Conservation (phyloP, 2,797 vertebrate genomes). For the Intellagama lesueurii region DNA sequence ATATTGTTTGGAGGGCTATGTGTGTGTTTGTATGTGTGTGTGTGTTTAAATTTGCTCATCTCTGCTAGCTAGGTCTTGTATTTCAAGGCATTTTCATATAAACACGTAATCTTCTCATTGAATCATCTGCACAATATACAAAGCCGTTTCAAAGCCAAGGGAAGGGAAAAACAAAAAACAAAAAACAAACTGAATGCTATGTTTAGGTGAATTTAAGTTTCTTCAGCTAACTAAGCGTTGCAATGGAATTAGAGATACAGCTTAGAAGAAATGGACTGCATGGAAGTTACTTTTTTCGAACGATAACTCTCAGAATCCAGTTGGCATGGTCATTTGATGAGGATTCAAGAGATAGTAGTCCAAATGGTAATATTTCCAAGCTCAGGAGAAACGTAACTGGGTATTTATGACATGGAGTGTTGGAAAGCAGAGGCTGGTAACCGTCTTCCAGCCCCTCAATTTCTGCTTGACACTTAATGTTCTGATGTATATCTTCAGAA, state of each 20-base stretch:
- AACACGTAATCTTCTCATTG: conserved; percentile 43
- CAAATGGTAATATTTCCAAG: neutral
- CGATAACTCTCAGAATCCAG: too few species aligned
- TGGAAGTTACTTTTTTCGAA: too few species aligned
- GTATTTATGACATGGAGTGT: neutral
- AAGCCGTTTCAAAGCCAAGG: accelerated
- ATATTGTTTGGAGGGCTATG: too few species aligned
- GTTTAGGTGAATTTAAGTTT: neutral
- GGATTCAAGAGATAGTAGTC: neutral
- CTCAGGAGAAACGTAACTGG: conserved; percentile 31
- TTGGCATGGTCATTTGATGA: too few species aligned
- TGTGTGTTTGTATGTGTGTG: neutral
- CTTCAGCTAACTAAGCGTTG: accelerated
- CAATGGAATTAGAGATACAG: neutral
- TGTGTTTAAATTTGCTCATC: neutral
- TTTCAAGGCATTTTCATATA: conserved; percentile 18
- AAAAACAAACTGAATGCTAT: conserved; percentile 19
- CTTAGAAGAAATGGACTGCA: too few species aligned
- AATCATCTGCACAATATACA: conserved; percentile 36
- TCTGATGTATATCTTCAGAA: neutral
- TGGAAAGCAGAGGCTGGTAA: neutral
- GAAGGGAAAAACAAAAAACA: neutral
- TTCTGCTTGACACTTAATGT: too few species aligned
- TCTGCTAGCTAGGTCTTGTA: conserved; percentile 53
- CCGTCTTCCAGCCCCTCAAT: neutral